Conservation (phyloP, 2,797 vertebrate genomes). For the Scomberomorus guttatus region DNA sequence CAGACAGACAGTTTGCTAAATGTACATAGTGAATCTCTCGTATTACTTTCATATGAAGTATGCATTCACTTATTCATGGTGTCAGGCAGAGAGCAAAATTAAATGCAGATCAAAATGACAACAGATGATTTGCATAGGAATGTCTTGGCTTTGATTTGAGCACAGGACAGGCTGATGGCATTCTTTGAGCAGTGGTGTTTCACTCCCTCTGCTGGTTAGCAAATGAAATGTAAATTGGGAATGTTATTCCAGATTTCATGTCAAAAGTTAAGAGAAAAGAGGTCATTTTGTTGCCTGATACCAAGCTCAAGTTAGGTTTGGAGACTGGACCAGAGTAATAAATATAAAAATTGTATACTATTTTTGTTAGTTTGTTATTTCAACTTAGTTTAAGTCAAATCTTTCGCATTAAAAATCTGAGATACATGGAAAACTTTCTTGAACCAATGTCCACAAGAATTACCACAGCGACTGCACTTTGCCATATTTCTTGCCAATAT, state of each 20-base stretch:
- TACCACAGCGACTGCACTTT: background rate
- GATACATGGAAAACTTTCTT: background rate
- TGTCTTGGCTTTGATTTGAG: background rate
- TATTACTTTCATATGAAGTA: background rate
- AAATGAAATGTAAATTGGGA: background rate
- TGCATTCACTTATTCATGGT: background rate
- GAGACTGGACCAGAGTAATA: background rate
- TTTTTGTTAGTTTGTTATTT: background rate
- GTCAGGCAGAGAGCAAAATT: background rate
- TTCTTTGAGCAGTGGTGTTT: background rate
- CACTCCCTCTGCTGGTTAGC: constrained; percentile 59
- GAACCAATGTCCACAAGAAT: background rate
- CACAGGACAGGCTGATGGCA: background rate
- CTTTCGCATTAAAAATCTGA: background rate
- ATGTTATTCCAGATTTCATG: background rate
- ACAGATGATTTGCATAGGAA: background rate
- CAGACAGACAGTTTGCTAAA: background rate
- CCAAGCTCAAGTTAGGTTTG: background rate
- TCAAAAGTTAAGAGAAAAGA: background rate
- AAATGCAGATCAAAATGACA: constrained; percentile 11
- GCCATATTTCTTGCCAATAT: background rate
- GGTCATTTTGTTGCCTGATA: background rate
- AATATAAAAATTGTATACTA: background rate
- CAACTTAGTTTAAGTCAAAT: background rate
- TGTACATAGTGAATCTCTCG: background rate